Percentiles rank a stretch among this genome's conserved stretches.
Evolutionary conservation across 2,113 vertebrate species (phyloP).

Genomic region (Cebus imitator): DNA sequence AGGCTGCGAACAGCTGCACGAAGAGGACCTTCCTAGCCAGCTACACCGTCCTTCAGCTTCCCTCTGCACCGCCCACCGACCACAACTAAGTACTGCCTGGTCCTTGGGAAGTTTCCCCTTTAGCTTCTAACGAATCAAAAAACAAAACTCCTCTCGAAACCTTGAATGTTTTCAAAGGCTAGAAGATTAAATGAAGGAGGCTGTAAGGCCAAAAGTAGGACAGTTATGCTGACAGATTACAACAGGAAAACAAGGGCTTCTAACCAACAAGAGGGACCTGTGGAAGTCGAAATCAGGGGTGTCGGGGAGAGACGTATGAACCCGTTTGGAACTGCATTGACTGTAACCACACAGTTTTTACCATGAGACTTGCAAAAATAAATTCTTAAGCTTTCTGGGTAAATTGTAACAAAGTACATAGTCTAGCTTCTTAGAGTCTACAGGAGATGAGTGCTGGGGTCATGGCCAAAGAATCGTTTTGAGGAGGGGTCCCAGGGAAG

Average conservation of each 20-base stretch:
- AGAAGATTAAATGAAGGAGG: not conserved
- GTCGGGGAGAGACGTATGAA: fast-evolving
- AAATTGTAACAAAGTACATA: not conserved
- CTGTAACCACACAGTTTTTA: not conserved
- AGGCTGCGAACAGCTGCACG: not conserved
- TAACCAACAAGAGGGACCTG: not conserved
- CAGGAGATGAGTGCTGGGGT: not conserved
- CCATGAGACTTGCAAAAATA: not conserved
- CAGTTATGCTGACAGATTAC: not conserved
- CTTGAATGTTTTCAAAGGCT: not conserved
- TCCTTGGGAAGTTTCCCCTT: not conserved
- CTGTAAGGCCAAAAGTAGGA: not conserved
- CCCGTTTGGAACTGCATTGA: not conserved
- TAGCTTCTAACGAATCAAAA: not conserved
- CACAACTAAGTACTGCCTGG: not conserved
- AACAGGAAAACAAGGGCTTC: not conserved
- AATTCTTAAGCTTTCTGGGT: not conserved
- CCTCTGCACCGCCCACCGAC: not conserved
- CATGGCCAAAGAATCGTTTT: not conserved
- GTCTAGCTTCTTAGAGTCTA: not conserved
- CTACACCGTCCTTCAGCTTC: not conserved
- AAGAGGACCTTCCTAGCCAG: not conserved
- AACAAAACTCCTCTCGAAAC: not conserved
- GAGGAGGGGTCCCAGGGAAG: not conserved
- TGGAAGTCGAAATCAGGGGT: not conserved